Evolutionary conservation across 2,888 invertebrate genomes (phyloP).

Genomic region (Drosophila flavopinicola): DNA sequence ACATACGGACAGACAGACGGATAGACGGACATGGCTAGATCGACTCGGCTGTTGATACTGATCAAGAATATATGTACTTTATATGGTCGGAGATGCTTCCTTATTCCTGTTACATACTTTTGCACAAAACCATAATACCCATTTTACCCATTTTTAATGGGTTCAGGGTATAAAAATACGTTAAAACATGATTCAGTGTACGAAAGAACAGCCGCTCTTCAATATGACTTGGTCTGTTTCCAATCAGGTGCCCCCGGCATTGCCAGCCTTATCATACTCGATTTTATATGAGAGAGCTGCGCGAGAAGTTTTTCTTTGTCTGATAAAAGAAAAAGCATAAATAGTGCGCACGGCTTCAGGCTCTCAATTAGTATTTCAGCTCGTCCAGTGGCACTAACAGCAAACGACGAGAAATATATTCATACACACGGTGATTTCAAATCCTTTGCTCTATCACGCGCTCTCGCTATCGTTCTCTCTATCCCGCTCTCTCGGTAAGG

Average conservation of each 20-base stretch:
- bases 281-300: constrained; percentile 27
- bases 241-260: constrained; percentile 11
- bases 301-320: constrained; percentile 14
- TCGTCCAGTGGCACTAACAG: constrained; percentile 48
- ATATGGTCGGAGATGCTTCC: too few species aligned
- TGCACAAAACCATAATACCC: too few species aligned
- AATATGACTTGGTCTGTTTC: constrained; percentile 33
- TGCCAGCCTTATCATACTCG: constrained; percentile 43
- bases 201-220: constrained; percentile 37
- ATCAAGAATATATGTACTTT: too few species aligned
- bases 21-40: too few species aligned
- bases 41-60: too few species aligned
- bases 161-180: background rate
- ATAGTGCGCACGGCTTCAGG: constrained; percentile 51
- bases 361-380: constrained; percentile 58
- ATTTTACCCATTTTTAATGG: too few species aligned
- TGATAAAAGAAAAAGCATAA: constrained; percentile 64
- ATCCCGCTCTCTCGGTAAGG: background rate
- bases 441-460: constrained; percentile 25
- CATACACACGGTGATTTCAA: constrained; percentile 1
- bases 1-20: too few species aligned
- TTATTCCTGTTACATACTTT: too few species aligned
- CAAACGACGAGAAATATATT: constrained; percentile 16
- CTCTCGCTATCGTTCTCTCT: background rate
- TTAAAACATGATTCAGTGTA: constrained; percentile 31